A percentile compares a stretch with the other conserved stretches of the same genome.
Conservation (phyloP, 2,113 vertebrate species). For the Clupea harengus region DNA sequence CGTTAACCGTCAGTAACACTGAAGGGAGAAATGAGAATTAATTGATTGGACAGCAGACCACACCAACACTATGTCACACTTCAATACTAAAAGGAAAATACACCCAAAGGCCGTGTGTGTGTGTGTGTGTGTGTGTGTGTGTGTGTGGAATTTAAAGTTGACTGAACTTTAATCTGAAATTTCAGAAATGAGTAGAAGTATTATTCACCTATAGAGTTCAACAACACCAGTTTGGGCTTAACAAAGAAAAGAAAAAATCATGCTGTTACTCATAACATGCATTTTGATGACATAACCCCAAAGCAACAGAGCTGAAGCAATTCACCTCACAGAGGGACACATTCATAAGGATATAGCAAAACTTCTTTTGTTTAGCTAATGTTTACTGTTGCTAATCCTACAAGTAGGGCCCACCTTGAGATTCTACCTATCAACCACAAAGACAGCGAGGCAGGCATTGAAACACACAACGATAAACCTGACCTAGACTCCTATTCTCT, state of each 20-base stretch:
- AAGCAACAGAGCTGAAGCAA: not conserved
- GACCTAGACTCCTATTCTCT: slow-evolving; percentile 1
- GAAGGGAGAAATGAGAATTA: not conserved
- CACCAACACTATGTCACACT: no score
- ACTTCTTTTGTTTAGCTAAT: not conserved
- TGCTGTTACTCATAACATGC: no score
- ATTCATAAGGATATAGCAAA: not conserved
- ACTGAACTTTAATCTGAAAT: not conserved
- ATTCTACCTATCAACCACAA: not conserved
- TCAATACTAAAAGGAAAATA: no score
- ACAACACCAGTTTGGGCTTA: no score
- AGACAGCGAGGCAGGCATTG: not conserved
- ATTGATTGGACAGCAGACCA: no score
- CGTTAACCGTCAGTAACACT: not conserved
- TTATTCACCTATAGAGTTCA: no score
- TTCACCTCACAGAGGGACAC: not conserved
- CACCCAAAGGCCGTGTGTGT: not conserved
- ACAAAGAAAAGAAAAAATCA: no score
- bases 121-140: not conserved
- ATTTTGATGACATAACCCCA: no score
- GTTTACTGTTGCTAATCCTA: not conserved
- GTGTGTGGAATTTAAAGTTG: not conserved
- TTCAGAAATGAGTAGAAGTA: not conserved
- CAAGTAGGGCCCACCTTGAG: not conserved
- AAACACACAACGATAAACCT: not conserved